Conservation (phyloP, 2,888 invertebrate species). For the Phyto melanocephala region DNA sequence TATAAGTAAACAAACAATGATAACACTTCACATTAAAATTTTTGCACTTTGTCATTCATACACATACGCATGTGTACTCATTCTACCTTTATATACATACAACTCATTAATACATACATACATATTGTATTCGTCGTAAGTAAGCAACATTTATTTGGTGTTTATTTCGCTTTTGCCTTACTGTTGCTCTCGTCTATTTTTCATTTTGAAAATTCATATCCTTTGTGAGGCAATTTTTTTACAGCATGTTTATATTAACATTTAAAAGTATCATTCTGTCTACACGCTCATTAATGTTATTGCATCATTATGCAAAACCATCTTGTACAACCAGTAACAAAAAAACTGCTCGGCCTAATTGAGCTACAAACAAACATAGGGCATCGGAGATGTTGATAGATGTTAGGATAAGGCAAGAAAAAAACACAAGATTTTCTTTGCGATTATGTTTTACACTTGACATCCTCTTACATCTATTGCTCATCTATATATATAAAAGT, state of each 20-base stretch:
- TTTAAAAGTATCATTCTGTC: neutral
- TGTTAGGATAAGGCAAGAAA: too few species aligned
- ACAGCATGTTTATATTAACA: conserved; percentile 12
- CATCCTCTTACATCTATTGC: too few species aligned
- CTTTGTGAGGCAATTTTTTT: neutral
- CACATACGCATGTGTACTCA: too few species aligned
- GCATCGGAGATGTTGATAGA: too few species aligned
- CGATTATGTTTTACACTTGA: too few species aligned
- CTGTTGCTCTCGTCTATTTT: too few species aligned
- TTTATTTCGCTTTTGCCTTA: too few species aligned
- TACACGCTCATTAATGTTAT: conserved; percentile 25
- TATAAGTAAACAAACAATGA: neutral
- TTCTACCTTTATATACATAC: too few species aligned
- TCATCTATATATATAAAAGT: too few species aligned
- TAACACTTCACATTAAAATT: conserved; percentile 21
- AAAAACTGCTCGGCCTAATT: neutral
- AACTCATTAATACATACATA: too few species aligned
- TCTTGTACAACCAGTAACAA: neutral
- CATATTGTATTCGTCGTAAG: too few species aligned
- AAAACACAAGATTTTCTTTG: too few species aligned
- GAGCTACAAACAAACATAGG: neutral
- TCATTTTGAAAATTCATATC: neutral
- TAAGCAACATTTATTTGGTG: neutral
- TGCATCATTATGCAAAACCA: neutral
- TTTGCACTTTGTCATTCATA: conserved; percentile 20